Evolutionary conservation across 2,888 invertebrate genomes (phyloP).

Genomic region (Hirtodrosophila histrioides): DNA sequence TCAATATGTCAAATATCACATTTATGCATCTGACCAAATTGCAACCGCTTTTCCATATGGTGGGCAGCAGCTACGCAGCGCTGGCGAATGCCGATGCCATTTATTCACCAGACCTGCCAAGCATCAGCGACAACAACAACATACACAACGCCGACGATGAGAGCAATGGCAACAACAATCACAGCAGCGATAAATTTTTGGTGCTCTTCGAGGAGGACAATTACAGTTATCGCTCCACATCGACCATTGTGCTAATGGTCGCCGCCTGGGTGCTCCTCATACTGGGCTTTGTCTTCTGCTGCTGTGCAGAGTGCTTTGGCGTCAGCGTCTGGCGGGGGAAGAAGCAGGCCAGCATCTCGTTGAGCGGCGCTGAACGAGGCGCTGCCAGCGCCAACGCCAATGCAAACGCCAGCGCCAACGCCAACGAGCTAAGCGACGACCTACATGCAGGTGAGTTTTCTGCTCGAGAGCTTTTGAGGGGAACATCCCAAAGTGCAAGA

Average conservation of each 20-base stretch:
- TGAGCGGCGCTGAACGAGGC: slow-evolving; percentile 42
- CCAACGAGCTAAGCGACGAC: slow-evolving; percentile 38
- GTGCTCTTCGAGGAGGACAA: slow-evolving; percentile 70
- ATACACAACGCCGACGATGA: slow-evolving; percentile 18
- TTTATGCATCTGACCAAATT: slow-evolving; percentile 58
- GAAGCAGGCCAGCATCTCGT: slow-evolving; percentile 52
- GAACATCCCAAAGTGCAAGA: slow-evolving; percentile 14
- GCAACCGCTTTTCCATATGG: slow-evolving; percentile 63
- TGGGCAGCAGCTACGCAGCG: slow-evolving; percentile 50
- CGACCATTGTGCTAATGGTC: slow-evolving; percentile 81
- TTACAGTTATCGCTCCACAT: slow-evolving; percentile 65
- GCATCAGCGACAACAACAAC: slow-evolving; percentile 4
- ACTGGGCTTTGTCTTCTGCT: slow-evolving; percentile 81
- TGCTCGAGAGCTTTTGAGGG: slow-evolving; percentile 36
- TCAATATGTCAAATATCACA: slow-evolving; percentile 72
- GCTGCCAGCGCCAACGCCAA: slow-evolving; percentile 20
- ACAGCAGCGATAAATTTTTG: slow-evolving; percentile 59
- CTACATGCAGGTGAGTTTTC: slow-evolving; percentile 61
- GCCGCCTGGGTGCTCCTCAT: slow-evolving; percentile 81
- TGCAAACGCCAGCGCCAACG: slow-evolving; percentile 19
- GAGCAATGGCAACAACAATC: slow-evolving; percentile 34
- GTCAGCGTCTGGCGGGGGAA: slow-evolving; percentile 71
- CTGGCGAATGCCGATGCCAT: slow-evolving; percentile 52
- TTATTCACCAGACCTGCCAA: slow-evolving; percentile 31
- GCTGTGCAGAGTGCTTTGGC: slow-evolving; percentile 81